Evolutionary conservation across 2,888 invertebrate genomes (phyloP).

Genomic region (Julus scandinavius): DNA sequence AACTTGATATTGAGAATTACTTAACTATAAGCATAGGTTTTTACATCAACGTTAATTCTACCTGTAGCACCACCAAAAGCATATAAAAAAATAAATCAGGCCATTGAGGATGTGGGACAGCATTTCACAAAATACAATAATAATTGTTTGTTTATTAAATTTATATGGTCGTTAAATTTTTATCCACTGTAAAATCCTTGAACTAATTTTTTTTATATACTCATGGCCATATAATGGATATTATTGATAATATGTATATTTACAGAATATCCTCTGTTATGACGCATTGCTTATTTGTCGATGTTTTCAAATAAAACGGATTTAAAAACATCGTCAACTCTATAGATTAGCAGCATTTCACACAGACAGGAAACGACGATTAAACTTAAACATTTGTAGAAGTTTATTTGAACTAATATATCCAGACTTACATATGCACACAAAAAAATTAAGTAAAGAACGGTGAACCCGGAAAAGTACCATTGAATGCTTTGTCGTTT

Average conservation of each 20-base stretch:
- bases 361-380: neutral
- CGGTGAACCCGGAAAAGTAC: constrained; percentile 31
- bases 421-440: neutral
- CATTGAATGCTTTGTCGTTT: neutral
- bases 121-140: constrained; percentile 36
- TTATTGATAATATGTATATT: no score
- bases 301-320: neutral
- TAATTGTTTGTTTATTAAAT: constrained; percentile 27
- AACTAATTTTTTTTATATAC: constrained; percentile 16
- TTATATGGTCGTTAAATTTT: constrained; percentile 28
- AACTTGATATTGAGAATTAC: neutral
- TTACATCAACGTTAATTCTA: neutral
- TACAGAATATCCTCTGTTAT: no score
- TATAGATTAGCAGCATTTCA: neutral
- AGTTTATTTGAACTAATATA: neutral
- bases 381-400: neutral
- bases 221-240: neutral
- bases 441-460: neutral
- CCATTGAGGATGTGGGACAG: constrained; percentile 43
- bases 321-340: neutral
- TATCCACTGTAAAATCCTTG: neutral
- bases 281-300: no score
- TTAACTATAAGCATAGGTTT: neutral
- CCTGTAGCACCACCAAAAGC: neutral
- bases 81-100: constrained; percentile 11